These are phyloP conservation scores for Ictidomys tridecemlineatus DNA, from an alignment of 2,113 vertebrate species.

Conservation along the genomic window DNA sequence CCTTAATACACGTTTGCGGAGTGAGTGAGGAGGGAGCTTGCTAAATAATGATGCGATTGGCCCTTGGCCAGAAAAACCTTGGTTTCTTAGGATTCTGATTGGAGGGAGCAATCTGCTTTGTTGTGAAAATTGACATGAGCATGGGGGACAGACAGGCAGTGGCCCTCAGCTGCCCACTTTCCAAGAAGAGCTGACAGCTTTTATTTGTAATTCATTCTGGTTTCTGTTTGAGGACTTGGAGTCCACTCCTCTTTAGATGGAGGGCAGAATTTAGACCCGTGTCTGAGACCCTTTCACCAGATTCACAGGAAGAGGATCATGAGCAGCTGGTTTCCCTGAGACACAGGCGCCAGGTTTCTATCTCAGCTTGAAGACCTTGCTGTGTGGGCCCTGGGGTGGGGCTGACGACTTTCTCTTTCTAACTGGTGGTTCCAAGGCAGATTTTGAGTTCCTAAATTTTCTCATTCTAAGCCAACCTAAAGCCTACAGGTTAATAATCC, in stretches of 20 bases:
- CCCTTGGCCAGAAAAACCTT: not conserved
- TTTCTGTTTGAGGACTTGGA: not conserved
- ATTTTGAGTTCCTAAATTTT: not conserved
- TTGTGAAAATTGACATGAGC: not conserved
- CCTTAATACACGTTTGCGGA: not conserved
- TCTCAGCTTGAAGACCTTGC: not conserved
- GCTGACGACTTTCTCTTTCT: not conserved
- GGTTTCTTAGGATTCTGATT: not conserved
- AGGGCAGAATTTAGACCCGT: not conserved
- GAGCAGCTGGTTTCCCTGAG: not conserved
- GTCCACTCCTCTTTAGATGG: not conserved
- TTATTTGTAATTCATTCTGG: not conserved
- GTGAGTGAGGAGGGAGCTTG: not conserved
- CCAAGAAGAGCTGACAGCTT: not conserved
- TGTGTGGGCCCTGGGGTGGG: not conserved
- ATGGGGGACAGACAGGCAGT: not conserved
- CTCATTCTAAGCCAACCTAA: not conserved
- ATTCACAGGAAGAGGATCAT: not conserved
- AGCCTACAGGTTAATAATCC: not conserved
- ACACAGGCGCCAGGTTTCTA: too few relatives aligned
- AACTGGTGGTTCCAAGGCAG: not conserved
- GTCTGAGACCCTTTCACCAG: not conserved
- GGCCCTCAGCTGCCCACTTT: not conserved
- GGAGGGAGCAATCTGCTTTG: not conserved
- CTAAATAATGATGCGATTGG: not conserved